phyloP scores from a whole-genome alignment of 2,888 invertebrate genomes.

The Operophtera brumata region DNA sequence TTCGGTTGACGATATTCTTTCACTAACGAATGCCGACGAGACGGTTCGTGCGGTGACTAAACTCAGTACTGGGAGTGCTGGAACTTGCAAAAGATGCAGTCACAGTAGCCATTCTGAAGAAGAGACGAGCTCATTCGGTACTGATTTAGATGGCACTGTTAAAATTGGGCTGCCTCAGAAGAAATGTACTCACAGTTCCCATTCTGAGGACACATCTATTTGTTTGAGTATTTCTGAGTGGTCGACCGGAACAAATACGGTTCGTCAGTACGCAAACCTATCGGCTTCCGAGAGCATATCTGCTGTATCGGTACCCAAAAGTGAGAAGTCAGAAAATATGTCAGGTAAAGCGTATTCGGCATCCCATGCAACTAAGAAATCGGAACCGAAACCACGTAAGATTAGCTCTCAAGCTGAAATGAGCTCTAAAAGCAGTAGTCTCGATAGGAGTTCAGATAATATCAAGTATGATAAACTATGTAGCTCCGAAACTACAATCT shows the following conservation, averaged over 20 bases:
- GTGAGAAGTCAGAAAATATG: slow-evolving; percentile 81
- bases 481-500: slow-evolving; percentile 80
- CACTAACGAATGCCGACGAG: slow-evolving; percentile 81
- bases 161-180: slow-evolving; percentile 89
- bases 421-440: slow-evolving; percentile 81
- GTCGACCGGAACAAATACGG: slow-evolving; percentile 93
- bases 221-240: slow-evolving; percentile 92
- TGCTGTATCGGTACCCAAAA: slow-evolving; percentile 81
- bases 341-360: slow-evolving; percentile 81
- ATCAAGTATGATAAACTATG: slow-evolving; percentile 82
- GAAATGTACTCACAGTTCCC: slow-evolving; percentile 90
- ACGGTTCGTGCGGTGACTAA: slow-evolving; percentile 76
- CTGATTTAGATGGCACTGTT: slow-evolving; percentile 90
- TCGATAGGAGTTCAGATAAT: slow-evolving; percentile 78
- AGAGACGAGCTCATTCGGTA: slow-evolving; percentile 88
- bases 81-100: slow-evolving; percentile 82
- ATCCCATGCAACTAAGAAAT: slow-evolving; percentile 77
- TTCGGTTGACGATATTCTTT: slow-evolving; percentile 82
- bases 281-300: slow-evolving; percentile 85
- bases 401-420: slow-evolving; percentile 70
- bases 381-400: slow-evolving; percentile 71
- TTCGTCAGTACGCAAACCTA: slow-evolving; percentile 88
- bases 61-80: slow-evolving; percentile 71
- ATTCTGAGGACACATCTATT: slow-evolving; percentile 93
- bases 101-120: slow-evolving; percentile 88